Base-by-base conservation (phyloP, 2,797 vertebrate species). In the Perodicticus potto region DNA sequence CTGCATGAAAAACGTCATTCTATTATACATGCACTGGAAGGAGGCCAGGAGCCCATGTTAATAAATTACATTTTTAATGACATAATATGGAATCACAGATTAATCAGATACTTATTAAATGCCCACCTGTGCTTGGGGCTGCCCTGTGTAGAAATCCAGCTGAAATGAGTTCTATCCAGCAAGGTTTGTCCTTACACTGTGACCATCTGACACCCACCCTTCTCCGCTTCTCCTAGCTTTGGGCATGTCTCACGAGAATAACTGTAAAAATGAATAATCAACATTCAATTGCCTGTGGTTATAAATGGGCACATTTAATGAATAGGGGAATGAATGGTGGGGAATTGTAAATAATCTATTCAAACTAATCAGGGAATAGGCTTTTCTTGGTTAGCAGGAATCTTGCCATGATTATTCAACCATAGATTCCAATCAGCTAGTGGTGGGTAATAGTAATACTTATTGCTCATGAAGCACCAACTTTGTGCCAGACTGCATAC, bases 31-130 rank as follows among this genome's bases (percentile, higher is more conserved):
- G 53, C n/a, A 3, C 92, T 97, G 96, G 97, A 96, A 97, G 70
- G 78, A 83, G 76, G 96, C 96, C 97, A 97, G 96, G 91, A 81
- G 63, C 89, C 78, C 86, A 93, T 65, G 83, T 87, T 96, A 91
- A 94, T 98, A 97, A 96, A 97, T 97, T 94, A 87, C 81, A 80
- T 95, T 91, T 93, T 86, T 65, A 81, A 86, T 80, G 94, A 97
- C 96, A 94, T 93, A 89, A 84, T 88, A 76, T 80, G 93, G 94
- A 93, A 94, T 96, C 89, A 72, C 77, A 80, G 96, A 72, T 84
- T 93, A 95, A 97, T 96, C 82, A 1, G 96, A 96, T 95, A 77
- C 86, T 96, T 97, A 96, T 95, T 96, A 97, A 96, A 93, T 96
- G 91, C 93, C 87, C 95, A 96, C 95, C 95, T 98, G 97, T 80